Evolutionary conservation across 2,113 vertebrate genomes (phyloP).

Genomic region (Pimephales promelas): DNA sequence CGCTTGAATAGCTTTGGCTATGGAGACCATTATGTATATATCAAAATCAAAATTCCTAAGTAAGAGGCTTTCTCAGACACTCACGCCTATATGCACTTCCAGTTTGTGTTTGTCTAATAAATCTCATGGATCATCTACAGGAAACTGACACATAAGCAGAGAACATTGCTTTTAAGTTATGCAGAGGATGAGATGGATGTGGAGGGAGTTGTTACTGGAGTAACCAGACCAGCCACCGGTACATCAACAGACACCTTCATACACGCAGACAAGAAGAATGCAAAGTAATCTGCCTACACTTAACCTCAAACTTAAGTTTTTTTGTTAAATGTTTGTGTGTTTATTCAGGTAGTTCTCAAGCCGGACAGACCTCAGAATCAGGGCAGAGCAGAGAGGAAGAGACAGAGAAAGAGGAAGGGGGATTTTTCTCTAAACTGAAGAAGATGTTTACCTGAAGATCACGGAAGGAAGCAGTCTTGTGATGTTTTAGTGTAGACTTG

Average conservation of each 20-base stretch:
- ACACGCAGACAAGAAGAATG: too few species aligned
- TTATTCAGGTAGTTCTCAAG: conserved; percentile 59
- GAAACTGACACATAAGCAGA: conserved; percentile 86
- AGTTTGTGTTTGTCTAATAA: not conserved
- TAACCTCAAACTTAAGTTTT: not conserved
- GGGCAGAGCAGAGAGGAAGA: conserved; percentile 53
- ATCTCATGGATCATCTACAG: conserved; percentile 64
- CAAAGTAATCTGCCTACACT: not conserved
- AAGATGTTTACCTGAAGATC: conserved; percentile 66
- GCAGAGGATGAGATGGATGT: conserved; percentile 90
- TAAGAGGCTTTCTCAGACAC: conserved; percentile 68
- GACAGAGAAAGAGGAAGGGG: conserved; percentile 61
- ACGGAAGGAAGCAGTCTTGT: not conserved
- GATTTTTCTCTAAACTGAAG: conserved; percentile 75
- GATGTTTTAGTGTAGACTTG: conserved; percentile 1
- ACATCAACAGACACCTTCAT: conserved; percentile 48
- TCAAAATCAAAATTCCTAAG: conserved; percentile 94
- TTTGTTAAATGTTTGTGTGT: conserved; percentile 59
- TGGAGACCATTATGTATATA: conserved; percentile 93
- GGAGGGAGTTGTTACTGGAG: conserved; percentile 89
- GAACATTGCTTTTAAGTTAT: conserved; percentile 84
- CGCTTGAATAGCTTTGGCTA: conserved; percentile 89
- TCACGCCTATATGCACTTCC: not conserved
- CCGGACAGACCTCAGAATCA: not conserved
- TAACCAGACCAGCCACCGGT: conserved; percentile 86